phyloP scores from a whole-genome alignment of 2,797 vertebrate genomes.

The Gymnoscopelus braueri region DNA sequence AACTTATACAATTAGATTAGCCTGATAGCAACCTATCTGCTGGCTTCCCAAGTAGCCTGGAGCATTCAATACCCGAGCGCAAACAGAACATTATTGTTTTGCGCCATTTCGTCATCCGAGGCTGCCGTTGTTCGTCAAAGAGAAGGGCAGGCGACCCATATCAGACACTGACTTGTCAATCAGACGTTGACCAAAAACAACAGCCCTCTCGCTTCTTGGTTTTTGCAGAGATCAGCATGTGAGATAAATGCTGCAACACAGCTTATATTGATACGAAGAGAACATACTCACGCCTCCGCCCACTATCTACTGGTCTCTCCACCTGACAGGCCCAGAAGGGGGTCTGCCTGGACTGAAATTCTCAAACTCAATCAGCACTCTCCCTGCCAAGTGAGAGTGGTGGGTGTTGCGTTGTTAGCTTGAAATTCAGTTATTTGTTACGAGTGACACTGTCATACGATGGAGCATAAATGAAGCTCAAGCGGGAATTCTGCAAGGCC shows the following conservation, averaged over 20 bases:
- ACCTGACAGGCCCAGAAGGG: constrained; percentile 30
- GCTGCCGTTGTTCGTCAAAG: constrained; percentile 35
- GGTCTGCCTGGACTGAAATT: neutral
- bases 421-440: too few relatives aligned
- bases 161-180: constrained; percentile 35
- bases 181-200: constrained; percentile 24
- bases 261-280: constrained; percentile 44
- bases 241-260: constrained; percentile 55
- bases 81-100: constrained; percentile 45
- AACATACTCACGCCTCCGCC: constrained; percentile 44
- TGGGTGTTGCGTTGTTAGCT: too few relatives aligned
- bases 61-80: constrained; percentile 4
- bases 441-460: neutral
- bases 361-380: constrained; percentile 48
- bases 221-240: constrained; percentile 31
- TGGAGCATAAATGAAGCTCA: neutral
- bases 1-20: constrained; percentile 24
- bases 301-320: neutral
- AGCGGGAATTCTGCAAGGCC: neutral
- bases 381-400: constrained; percentile 43
- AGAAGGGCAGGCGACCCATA: constrained; percentile 12
- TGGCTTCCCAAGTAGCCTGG: constrained; percentile 10
- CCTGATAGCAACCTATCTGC: constrained; percentile 35
- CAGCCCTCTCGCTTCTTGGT: constrained; percentile 9
- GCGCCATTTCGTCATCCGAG: constrained; percentile 29